Base-by-base conservation (phyloP, 2,113 vertebrate genomes). In the Origma solitaria region DNA sequence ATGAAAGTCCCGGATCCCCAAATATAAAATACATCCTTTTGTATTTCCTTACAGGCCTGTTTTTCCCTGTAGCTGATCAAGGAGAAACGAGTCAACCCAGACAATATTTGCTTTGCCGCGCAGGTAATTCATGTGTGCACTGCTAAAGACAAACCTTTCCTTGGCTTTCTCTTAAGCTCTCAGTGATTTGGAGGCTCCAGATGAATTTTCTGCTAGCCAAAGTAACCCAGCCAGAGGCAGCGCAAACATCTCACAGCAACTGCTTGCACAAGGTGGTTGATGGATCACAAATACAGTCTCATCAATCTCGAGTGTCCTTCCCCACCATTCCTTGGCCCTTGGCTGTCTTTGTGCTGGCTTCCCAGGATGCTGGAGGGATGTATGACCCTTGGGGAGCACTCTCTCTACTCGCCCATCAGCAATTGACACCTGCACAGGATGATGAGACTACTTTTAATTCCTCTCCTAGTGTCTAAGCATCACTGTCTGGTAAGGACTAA, bases 361-460 rank as follows among this genome's bases (percentile, higher is more conserved):
- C 47, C 7, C 15, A 73, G 64, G 40, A 42, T 33, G 35, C 2
- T 21, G 24, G 49, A 69, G 35, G 45, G 19, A 70, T 7, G 6
- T 10, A 4, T 0, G 6, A 8, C 7, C 73, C 35, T 53, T 23
- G 8, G 5, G 31, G 51, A 86, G 2, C 7, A 4, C 7, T 57
- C 3, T 35, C 4, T 44, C 3, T 3, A 13, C 24, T 40, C 1
- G 1, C 20, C 9, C 8, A 6, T 54, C 44, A 66, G 10, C 28
- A 87, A 13, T 30, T 56, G 13, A 58, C 57, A 42, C 7, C 24
- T 27, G 6, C 18, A 50, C 27, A 42, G 54, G 18, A 31, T 53
- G 25, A 40, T 35, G 33, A 82, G 15, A 58, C 7, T 13, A 13
- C 11, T 33, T 35, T 53, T 44, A 30, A 35, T 37, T 83, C 81